Conservation (phyloP, 2,113 vertebrate genomes). For the Pachycephala philippinensis region DNA sequence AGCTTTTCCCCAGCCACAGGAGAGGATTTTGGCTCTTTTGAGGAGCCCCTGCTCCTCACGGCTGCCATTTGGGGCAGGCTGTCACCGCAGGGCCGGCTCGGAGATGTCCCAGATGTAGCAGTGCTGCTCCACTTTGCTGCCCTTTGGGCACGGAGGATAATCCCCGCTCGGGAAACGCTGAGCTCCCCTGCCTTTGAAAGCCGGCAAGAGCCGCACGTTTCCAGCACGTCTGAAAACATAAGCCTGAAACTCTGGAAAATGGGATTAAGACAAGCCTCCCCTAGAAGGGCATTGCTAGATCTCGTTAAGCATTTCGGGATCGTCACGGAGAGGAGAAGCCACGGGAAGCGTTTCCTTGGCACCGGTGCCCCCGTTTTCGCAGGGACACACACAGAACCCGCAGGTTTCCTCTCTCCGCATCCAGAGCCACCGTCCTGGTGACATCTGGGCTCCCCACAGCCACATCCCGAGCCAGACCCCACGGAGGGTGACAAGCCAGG, state of each 20-base stretch:
- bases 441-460: neutral
- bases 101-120: accelerated
- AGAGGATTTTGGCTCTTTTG: neutral
- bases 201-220: neutral
- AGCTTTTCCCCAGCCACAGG: accelerated
- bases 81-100: neutral
- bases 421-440: neutral
- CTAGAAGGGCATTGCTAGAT: neutral
- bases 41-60: neutral
- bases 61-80: neutral
- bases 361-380: neutral
- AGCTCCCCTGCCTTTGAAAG: neutral
- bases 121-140: neutral
- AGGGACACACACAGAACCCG: neutral
- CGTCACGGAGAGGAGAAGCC: neutral
- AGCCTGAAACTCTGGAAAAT: conserved; percentile 23
- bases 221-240: neutral
- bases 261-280: conserved; percentile 16
- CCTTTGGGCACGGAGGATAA: neutral
- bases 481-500: accelerated
- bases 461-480: neutral
- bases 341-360: neutral
- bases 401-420: neutral
- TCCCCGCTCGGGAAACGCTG: neutral
- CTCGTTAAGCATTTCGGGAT: neutral